These are phyloP conservation scores for Eudemis profundana DNA, from an alignment of 2,888 invertebrate species.

Conservation along the genomic window DNA sequence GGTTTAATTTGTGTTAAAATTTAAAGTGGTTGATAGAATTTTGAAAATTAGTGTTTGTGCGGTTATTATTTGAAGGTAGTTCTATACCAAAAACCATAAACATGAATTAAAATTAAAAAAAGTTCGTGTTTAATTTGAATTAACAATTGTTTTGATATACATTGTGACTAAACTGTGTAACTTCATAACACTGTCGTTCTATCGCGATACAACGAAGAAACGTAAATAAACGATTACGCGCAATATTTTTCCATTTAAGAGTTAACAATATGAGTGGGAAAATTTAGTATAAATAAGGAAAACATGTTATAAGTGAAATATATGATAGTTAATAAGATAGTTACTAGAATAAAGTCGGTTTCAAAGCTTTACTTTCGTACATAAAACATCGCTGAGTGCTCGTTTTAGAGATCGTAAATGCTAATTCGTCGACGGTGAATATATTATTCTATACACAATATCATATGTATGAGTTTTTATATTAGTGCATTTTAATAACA, in stretches of 20 bases:
- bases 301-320: not conserved
- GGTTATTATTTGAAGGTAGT: not conserved
- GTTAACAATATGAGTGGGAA: not conserved
- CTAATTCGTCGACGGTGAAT: not conserved
- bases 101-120: not conserved
- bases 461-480: not conserved
- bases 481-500: not conserved
- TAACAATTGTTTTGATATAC: not conserved
- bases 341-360: not conserved
- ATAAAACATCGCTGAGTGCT: not conserved
- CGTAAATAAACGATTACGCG: slow-evolving; percentile 16
- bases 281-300: not conserved
- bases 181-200: too few relatives aligned
- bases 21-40: not conserved
- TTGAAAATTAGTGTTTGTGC: not conserved
- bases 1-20: not conserved
- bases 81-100: not conserved
- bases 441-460: not conserved
- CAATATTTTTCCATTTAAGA: not conserved
- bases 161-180: not conserved
- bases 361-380: not conserved
- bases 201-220: not conserved
- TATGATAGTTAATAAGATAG: not conserved
- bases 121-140: not conserved
- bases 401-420: not conserved